Conservation (phyloP, 2,888 invertebrate genomes). For the Ennomos erosarius region DNA sequence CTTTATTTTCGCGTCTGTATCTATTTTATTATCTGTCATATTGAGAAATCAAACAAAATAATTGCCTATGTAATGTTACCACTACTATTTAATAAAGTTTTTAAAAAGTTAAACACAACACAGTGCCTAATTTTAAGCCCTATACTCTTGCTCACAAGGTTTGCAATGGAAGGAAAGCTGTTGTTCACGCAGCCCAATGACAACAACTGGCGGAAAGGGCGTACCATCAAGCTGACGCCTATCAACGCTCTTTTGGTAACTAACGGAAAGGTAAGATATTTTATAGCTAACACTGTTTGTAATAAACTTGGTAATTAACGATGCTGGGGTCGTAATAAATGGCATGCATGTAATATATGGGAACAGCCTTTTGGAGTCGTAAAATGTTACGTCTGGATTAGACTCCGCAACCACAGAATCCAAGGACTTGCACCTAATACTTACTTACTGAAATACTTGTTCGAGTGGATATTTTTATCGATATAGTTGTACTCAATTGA, state of each 20-base stretch:
- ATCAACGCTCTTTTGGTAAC: conserved; percentile 96
- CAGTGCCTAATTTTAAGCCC: conserved; percentile 35
- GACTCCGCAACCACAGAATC: conserved; percentile 8
- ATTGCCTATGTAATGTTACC: too few relatives aligned
- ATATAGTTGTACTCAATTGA: too few relatives aligned
- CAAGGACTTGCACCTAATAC: neutral
- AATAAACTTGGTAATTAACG: conserved; percentile 31
- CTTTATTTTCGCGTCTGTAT: too few relatives aligned
- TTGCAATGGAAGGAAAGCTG: conserved; percentile 95
- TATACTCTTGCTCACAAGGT: conserved; percentile 74
- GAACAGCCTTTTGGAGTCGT: conserved; percentile 30
- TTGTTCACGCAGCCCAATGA: conserved; percentile 95
- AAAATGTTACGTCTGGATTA: conserved; percentile 28
- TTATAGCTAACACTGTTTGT: conserved; percentile 19
- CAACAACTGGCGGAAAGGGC: conserved; percentile 95
- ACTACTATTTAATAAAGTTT: too few relatives aligned
- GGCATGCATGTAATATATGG: conserved; percentile 22
- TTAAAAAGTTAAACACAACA: neutral
- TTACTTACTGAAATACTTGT: too few relatives aligned
- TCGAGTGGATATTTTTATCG: too few relatives aligned
- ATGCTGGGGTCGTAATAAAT: conserved; percentile 29
- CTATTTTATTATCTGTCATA: too few relatives aligned
- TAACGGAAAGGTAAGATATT: conserved; percentile 91
- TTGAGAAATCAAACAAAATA: too few relatives aligned
- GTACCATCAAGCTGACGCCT: conserved; percentile 94